phyloP scores from a whole-genome alignment of 2,797 vertebrate genomes.

The Thunnus albacares region DNA sequence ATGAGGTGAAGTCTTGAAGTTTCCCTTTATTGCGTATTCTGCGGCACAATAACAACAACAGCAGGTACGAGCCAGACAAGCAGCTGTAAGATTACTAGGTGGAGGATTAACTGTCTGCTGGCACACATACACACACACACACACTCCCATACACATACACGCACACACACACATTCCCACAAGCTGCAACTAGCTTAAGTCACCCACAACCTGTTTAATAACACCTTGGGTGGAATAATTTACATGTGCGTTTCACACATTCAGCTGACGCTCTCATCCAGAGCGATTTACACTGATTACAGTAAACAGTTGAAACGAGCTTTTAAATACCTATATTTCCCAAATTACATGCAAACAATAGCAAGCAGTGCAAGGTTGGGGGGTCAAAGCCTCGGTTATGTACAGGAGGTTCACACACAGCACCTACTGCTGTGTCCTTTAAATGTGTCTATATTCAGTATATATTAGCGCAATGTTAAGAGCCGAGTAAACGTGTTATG shows the following conservation, averaged over 20 bases:
- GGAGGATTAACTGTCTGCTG: conserved; percentile 69
- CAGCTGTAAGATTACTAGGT: conserved; percentile 74
- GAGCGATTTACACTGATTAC: conserved; percentile 64
- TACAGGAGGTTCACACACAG: neutral
- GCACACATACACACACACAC: conserved; percentile 29
- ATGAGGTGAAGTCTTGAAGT: conserved; percentile 25
- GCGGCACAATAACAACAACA: conserved; percentile 45
- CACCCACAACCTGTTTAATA: conserved; percentile 68
- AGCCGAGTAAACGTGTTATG: neutral
- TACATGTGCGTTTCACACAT: conserved; percentile 54
- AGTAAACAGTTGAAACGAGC: conserved; percentile 70
- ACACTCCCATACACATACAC: conserved; percentile 21
- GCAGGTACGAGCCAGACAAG: conserved; percentile 63
- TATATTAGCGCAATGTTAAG: neutral
- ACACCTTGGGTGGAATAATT: conserved; percentile 69
- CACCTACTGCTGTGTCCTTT: neutral
- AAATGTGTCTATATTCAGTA: neutral
- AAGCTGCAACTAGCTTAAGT: conserved; percentile 69
- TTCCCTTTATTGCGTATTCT: conserved; percentile 28
- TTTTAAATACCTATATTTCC: conserved; percentile 48
- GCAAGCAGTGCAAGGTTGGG: neutral
- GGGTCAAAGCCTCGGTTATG: neutral
- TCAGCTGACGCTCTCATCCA: conserved; percentile 62
- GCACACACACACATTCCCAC: conserved; percentile 17
- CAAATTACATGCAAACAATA: conserved; percentile 57